Conservation (phyloP, 1,140 invertebrate genomes). For the Drosophila teissieri region DNA sequence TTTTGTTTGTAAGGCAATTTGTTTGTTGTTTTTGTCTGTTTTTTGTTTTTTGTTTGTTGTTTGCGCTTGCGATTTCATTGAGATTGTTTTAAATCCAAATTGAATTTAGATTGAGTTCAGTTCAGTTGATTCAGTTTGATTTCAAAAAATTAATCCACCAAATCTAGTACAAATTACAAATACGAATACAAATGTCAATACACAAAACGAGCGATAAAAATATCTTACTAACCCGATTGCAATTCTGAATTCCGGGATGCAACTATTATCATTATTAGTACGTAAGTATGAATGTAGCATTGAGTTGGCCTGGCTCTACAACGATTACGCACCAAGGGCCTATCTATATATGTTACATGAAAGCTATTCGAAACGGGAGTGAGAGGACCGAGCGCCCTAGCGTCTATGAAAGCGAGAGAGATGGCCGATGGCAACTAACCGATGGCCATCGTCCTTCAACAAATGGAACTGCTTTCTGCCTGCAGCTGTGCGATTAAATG, state of each 20-base stretch:
- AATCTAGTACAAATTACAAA: constrained; percentile 67
- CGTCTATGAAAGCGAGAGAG: constrained; percentile 42
- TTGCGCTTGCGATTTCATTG: constrained; percentile 50
- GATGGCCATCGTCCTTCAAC: constrained; percentile 34
- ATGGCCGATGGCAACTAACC: constrained; percentile 43
- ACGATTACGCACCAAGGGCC: constrained; percentile 12
- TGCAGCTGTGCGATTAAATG: constrained; percentile 11
- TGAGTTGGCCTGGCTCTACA: constrained; percentile 1
- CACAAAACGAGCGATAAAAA: constrained; percentile 35
- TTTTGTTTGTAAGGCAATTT: constrained; percentile 83
- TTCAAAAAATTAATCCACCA: constrained; percentile 60
- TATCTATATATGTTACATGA: constrained; percentile 20
- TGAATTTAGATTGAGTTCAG: constrained; percentile 78
- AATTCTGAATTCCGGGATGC: constrained; percentile 2
- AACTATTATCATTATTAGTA: constrained; percentile 24
- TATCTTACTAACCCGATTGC: constrained; percentile 9
- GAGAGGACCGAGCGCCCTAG: constrained; percentile 2
- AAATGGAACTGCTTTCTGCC: constrained; percentile 11
- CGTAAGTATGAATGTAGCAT: constrained; percentile 3
- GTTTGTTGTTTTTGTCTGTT: constrained; percentile 34
- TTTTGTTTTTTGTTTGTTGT: constrained; percentile 30
- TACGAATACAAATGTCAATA: constrained; percentile 37
- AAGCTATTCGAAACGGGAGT: constrained; percentile 23
- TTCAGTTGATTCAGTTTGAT: constrained; percentile 64
- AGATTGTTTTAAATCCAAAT: constrained; percentile 80